phyloP scores from a whole-genome alignment of 2,113 vertebrate species.

The Calyptomena viridis region DNA sequence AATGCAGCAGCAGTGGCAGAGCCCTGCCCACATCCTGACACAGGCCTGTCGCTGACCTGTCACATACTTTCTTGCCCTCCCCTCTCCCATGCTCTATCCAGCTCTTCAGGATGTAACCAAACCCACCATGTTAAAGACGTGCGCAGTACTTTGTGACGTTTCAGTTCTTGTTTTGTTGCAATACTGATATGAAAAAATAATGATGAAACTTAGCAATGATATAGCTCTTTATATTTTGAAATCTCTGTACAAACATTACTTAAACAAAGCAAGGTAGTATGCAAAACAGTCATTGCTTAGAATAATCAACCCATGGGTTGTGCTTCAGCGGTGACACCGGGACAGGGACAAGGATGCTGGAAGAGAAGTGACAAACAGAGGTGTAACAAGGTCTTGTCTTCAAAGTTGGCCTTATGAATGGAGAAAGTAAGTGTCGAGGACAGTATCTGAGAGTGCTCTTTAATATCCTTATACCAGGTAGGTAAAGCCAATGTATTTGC shows the following conservation, averaged over 20 bases:
- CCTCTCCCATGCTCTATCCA: not conserved
- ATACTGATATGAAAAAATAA: not conserved
- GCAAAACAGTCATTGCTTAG: constrained; percentile 24
- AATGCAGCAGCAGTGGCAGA: not conserved
- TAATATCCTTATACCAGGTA: not conserved
- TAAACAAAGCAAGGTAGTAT: constrained; percentile 33
- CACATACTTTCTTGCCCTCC: accelerated
- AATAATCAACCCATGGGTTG: not conserved
- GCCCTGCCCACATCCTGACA: not conserved
- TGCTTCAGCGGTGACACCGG: not conserved
- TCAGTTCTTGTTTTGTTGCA: not conserved
- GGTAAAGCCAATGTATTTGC: not conserved
- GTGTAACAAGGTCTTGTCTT: not conserved
- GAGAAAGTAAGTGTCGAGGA: not conserved
- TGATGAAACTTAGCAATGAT: constrained; percentile 29
- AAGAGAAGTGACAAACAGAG: not conserved
- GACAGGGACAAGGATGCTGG: not conserved
- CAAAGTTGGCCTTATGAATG: not conserved
- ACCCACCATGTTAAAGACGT: not conserved
- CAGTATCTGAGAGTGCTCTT: not conserved
- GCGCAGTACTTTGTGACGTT: accelerated
- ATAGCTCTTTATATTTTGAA: constrained; percentile 36
- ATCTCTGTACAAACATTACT: constrained; percentile 46
- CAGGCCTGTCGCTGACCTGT: not conserved
- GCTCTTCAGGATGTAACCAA: not conserved